Evolutionary conservation across 2,888 invertebrate species (phyloP).

Genomic region (Molanna angustata): DNA sequence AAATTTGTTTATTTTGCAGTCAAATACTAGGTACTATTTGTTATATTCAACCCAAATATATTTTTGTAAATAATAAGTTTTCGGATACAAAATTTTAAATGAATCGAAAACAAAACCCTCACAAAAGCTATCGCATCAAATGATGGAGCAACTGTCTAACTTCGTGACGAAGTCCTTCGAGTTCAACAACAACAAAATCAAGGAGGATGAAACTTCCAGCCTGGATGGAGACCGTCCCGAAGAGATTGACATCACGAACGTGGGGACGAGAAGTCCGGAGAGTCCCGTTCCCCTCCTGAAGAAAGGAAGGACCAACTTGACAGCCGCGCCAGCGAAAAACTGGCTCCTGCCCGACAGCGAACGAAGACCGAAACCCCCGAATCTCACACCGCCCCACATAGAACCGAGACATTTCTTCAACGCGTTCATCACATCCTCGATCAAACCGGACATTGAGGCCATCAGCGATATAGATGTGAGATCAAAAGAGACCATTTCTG

Average conservation of each 20-base stretch:
- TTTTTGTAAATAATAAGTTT: no score
- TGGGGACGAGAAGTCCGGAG: slow-evolving; percentile 36
- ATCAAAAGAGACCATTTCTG: slow-evolving; percentile 11
- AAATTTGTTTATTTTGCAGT: no score
- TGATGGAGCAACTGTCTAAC: slow-evolving; percentile 87
- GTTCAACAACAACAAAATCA: slow-evolving; percentile 43
- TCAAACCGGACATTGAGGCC: slow-evolving; percentile 22
- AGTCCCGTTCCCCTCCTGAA: slow-evolving; percentile 42
- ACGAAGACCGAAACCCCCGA: slow-evolving; percentile 22
- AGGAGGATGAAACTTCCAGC: slow-evolving; percentile 31
- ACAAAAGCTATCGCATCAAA: no score
- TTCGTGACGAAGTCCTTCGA: slow-evolving; percentile 88
- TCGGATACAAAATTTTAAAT: no score
- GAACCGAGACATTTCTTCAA: slow-evolving; percentile 27
- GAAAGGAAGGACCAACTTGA: slow-evolving; percentile 46
- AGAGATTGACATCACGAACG: slow-evolving; percentile 45
- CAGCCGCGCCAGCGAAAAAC: slow-evolving; percentile 42
- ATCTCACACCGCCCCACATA: slow-evolving; percentile 10
- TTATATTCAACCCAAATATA: no score
- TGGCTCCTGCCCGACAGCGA: slow-evolving; percentile 47
- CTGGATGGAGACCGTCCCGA: slow-evolving; percentile 44
- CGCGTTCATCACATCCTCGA: slow-evolving; percentile 24
- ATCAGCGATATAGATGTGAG: slow-evolving; percentile 3
- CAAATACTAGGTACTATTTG: no score
- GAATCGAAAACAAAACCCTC: no score